Evolutionary conservation across 1,140 invertebrate species (phyloP), one percentile per base, ranked within the genome.

Genomic region (Eriosoma lanigerum): DNA sequence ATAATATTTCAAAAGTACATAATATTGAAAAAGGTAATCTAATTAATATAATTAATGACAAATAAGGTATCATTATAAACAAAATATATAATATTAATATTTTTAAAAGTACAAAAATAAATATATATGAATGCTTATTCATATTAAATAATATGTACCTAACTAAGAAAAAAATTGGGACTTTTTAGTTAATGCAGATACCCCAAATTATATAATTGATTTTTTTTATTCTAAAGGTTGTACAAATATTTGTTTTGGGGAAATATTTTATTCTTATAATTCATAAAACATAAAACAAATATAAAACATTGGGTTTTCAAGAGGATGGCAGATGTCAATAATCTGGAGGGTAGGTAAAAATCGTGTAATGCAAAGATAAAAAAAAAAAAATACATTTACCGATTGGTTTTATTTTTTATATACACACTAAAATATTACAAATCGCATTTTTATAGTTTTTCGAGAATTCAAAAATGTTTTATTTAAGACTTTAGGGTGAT

Each of bases 241-340:
- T 70, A 26, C 68, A 70, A 70, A 70, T 70, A 70, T 70, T 70
- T 70, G 26, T 50, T 70, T 38, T 19, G 6, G n/a, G 21, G 24
- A 68, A 68, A 46, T 68, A 48, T 46, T 68, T 32, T 48, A 48
- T 48, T 26, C 46, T 70, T 70, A 50, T 70, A 50, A 70, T 70
- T 50, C 48, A 29, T 24, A 8, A 38, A 38, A 38, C 32, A 38
- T 19, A 19, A 13, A 24, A 15, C 15, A 9, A 68, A 58, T 26
- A 15, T 24, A 68, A 70, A 26, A 29, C 68, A 12, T 70, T 50
- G 44, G 21, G 29, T 26, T 70, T 70, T 70, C 32, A 17, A 70
- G 21, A 29, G 68, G 68, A 48, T 48, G 46, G 46, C 66, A 48
- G 66, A 46, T 48, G 66, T 68, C 38, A 68, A 68, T 70, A 29